Evolutionary conservation across 2,113 vertebrate genomes (phyloP), one percentile per base, ranked within the genome.

Genomic region (Pachyramphus minor): DNA sequence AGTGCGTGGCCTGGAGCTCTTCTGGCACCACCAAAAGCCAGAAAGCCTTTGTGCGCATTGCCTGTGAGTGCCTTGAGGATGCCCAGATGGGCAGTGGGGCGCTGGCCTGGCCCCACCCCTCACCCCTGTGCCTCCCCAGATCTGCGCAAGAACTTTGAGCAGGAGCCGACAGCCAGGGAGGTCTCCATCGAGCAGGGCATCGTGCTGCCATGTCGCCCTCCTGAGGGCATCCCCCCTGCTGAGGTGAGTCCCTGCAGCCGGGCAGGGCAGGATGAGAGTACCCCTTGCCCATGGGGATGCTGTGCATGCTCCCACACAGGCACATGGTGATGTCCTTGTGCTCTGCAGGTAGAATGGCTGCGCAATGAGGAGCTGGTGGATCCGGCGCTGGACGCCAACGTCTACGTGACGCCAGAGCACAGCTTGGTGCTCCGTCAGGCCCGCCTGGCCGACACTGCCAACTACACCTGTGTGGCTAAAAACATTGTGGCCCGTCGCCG

Each of bases 381-480:
- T 97, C 99, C 99, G 0, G 97, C 92, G 28, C 96, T 98, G 85
- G 99, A 99, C 60, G 98, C 99, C 98, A 99, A 99, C 12, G 98
- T 99, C 96, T 99, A 99, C 62, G 98, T 99, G 97, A 99, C 99
- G 0, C 95, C 98, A 6, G 99, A 99, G 96, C 98, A 99, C 96
- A 99, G 99, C 97, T 98, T 99, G 80, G 98, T 99, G 98, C 98
- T 99, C 97, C 98, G 98, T 81, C 99, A 99, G 93, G 99, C 99
- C 41, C 99, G 99, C 20, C 98, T 99, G 95, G 99, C 99, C 0
- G 99, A 99, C 98, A 99, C 99, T 0, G 99, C 98, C 97, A 99
- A 99, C 98, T 99, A 99, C 97, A 99, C 99, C 60, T 99, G 99
- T 4, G 99, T 99, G 97, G 99, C 99, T 95, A 99, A 99, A 98